Percentiles rank a stretch among this genome's conserved stretches.
Conservation (phyloP, 2,888 invertebrate genomes). For the Orchesella flavescens region DNA sequence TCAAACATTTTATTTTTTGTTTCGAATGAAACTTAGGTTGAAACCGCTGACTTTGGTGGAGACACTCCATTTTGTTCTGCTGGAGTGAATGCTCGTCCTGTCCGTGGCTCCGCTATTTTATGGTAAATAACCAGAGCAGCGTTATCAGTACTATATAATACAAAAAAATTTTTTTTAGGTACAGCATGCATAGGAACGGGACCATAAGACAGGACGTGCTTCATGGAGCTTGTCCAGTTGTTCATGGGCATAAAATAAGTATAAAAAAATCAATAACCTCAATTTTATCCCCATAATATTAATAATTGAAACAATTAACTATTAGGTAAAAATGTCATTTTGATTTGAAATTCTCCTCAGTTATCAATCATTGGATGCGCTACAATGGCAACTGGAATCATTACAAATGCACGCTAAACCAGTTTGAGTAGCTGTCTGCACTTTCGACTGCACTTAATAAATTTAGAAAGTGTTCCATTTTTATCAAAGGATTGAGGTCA, state of each 20-base stretch:
- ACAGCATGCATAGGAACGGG: conserved; percentile 21
- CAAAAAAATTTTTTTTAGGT: neutral
- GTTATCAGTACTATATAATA: too few relatives aligned
- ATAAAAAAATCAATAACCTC: neutral
- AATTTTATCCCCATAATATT: too few relatives aligned
- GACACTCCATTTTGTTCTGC: neutral
- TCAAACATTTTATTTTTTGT: neutral
- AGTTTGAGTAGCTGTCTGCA: neutral
- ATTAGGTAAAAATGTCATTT: neutral
- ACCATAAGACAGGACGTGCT: neutral
- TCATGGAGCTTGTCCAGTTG: conserved; percentile 28
- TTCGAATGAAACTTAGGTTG: neutral
- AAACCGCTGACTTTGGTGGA: neutral
- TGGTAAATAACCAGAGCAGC: conserved; percentile 8
- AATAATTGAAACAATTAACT: too few relatives aligned
- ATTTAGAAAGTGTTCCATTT: too few relatives aligned
- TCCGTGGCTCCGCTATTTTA: conserved; percentile 9
- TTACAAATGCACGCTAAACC: conserved; percentile 16
- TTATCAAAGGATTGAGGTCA: too few relatives aligned
- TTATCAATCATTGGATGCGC: neutral
- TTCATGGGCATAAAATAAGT: conserved; percentile 22
- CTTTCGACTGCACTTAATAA: too few relatives aligned
- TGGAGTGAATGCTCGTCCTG: neutral
- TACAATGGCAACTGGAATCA: conserved; percentile 6
- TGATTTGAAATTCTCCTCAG: neutral